Conservation (phyloP, 2,113 vertebrate species). For the Vicugna pacos region DNA sequence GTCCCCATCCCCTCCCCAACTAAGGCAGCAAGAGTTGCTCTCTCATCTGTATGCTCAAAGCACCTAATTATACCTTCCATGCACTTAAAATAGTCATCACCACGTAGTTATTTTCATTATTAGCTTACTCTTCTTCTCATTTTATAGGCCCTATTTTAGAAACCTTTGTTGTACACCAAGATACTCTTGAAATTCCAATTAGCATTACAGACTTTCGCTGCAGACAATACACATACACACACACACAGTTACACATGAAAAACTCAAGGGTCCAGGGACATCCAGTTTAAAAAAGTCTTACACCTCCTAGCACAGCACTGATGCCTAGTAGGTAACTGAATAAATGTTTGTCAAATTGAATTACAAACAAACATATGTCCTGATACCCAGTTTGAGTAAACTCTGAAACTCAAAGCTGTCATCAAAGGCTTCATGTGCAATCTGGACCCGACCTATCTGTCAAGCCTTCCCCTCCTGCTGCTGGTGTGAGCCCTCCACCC, state of each 20-base stretch:
- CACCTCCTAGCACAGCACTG: too few species aligned
- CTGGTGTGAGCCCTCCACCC: too few species aligned
- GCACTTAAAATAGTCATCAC: too few species aligned
- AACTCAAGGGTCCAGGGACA: background rate
- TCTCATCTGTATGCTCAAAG: background rate
- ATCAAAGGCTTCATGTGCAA: background rate
- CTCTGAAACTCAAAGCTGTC: background rate
- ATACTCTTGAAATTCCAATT: background rate
- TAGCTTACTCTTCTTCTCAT: background rate
- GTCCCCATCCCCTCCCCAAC: rapidly evolving
- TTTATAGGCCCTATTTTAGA: background rate
- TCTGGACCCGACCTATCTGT: too few species aligned
- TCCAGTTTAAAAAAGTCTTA: background rate
- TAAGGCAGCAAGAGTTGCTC: background rate
- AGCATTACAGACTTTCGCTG: background rate
- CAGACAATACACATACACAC: background rate
- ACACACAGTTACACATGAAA: background rate
- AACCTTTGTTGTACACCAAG: background rate
- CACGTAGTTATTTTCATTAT: background rate
- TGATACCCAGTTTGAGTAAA: background rate
- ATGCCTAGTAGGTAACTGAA: background rate
- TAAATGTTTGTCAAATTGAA: background rate
- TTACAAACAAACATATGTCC: background rate
- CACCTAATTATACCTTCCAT: background rate
- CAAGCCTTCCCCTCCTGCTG: background rate